A percentile compares a stretch with the other conserved stretches of the same genome.
Evolutionary conservation across 2,888 invertebrate genomes (phyloP).

Genomic region (Sympetrum striolatum): DNA sequence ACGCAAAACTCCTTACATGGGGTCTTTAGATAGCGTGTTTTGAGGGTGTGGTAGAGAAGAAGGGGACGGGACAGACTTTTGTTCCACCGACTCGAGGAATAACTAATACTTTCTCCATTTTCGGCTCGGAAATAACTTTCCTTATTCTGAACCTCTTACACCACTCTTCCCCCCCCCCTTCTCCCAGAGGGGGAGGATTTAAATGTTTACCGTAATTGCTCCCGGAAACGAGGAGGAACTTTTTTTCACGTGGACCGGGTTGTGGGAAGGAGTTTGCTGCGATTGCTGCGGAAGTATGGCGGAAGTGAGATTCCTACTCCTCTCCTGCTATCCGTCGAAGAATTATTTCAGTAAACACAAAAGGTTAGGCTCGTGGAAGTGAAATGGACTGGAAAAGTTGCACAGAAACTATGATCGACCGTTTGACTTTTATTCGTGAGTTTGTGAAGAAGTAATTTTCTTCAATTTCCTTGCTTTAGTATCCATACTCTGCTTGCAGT

Average conservation of each 20-base stretch:
- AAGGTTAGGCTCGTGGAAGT: neutral
- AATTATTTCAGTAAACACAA: too few relatives aligned
- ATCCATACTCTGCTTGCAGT: too few relatives aligned
- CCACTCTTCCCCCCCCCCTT: neutral
- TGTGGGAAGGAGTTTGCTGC: neutral
- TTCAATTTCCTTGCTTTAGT: too few relatives aligned
- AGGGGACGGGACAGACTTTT: neutral
- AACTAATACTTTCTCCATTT: neutral
- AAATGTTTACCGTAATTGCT: neutral
- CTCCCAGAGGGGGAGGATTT: neutral
- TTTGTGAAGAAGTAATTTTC: too few relatives aligned
- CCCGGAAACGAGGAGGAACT: neutral
- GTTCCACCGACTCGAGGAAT: too few relatives aligned
- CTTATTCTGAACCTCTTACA: neutral
- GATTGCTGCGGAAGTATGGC: too few relatives aligned
- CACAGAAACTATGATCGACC: too few relatives aligned
- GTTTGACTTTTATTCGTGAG: too few relatives aligned
- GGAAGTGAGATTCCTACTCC: too few relatives aligned
- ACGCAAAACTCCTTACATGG: neutral
- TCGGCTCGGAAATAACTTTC: neutral
- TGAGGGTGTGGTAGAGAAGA: neutral
- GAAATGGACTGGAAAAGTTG: neutral
- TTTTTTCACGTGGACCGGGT: neutral
- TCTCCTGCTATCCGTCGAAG: too few relatives aligned
- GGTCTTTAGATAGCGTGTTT: neutral